Evolutionary conservation across 2,888 invertebrate species (phyloP).

Genomic region (Agrochola lota): DNA sequence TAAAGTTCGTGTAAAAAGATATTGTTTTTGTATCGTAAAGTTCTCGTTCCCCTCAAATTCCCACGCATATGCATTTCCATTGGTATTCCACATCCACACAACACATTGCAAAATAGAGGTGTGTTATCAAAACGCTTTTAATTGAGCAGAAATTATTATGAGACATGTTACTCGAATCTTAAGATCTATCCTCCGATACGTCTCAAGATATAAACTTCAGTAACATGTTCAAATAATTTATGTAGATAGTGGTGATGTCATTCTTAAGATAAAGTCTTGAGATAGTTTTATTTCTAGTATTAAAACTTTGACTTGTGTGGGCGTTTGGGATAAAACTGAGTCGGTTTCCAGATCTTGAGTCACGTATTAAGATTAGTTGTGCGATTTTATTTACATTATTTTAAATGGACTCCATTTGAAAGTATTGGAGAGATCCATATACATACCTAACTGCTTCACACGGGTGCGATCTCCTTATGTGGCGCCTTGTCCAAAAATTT

Average conservation of each 20-base stretch:
- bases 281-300: slow-evolving; percentile 45
- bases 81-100: slow-evolving; percentile 33
- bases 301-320: slow-evolving; percentile 52
- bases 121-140: slow-evolving; percentile 63
- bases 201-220: slow-evolving; percentile 35
- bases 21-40: slow-evolving; percentile 14
- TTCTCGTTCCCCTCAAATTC: slow-evolving; percentile 9
- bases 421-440: neutral
- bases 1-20: too few relatives aligned
- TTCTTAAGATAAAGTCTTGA: slow-evolving; percentile 44
- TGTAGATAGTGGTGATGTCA: slow-evolving; percentile 42
- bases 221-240: slow-evolving; percentile 51
- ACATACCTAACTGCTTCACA: too few relatives aligned
- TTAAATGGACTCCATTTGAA: neutral
- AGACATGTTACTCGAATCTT: slow-evolving; percentile 36
- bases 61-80: slow-evolving; percentile 25
- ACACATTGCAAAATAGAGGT: slow-evolving; percentile 47
- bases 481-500: too few relatives aligned
- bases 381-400: neutral
- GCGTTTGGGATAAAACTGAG: slow-evolving; percentile 25
- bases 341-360: slow-evolving; percentile 1
- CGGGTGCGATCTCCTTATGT: too few relatives aligned
- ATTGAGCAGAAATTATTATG: slow-evolving; percentile 65
- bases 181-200: slow-evolving; percentile 34
- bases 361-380: slow-evolving; percentile 14